Conservation (phyloP, 2,113 vertebrate species). For the Rhinogobius similis region DNA sequence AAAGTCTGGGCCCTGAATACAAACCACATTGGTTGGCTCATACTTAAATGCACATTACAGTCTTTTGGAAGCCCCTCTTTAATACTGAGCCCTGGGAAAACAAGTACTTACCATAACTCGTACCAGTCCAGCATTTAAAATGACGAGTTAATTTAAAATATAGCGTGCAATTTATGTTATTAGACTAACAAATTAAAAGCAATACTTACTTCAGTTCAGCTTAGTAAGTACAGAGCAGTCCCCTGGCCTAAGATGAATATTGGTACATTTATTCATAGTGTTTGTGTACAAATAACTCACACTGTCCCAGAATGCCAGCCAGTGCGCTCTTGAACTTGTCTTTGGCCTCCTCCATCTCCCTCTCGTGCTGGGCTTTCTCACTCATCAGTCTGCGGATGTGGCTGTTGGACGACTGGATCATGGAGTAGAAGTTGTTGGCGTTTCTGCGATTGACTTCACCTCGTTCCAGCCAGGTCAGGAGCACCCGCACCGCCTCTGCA, state of each 20-base stretch:
- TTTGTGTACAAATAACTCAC: constrained; percentile 51
- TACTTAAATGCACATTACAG: no score
- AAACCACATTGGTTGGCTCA: not conserved
- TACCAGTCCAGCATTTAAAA: not conserved
- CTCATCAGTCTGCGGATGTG: constrained; percentile 89
- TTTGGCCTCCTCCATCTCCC: constrained; percentile 96
- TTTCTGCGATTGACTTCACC: constrained; percentile 94
- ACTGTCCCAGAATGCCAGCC: constrained; percentile 86
- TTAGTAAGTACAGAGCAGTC: not conserved
- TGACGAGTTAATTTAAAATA: not conserved
- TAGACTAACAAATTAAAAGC: not conserved
- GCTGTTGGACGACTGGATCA: constrained; percentile 97
- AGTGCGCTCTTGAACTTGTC: constrained; percentile 94
- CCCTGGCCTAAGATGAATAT: not conserved
- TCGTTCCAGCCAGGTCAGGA: constrained; percentile 93
- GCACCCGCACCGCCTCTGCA: constrained; percentile 87
- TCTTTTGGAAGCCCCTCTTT: no score
- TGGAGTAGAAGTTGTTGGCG: constrained; percentile 97
- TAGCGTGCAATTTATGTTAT: not conserved
- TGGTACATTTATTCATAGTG: not conserved
- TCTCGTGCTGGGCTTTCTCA: constrained; percentile 90
- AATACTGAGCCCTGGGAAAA: no score
- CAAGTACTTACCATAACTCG: not conserved
- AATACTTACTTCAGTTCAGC: not conserved
- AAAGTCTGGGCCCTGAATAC: no score